These are phyloP conservation scores for Acholoe squamosa DNA, from an alignment of 2,888 invertebrate genomes.

Conservation along the genomic window DNA sequence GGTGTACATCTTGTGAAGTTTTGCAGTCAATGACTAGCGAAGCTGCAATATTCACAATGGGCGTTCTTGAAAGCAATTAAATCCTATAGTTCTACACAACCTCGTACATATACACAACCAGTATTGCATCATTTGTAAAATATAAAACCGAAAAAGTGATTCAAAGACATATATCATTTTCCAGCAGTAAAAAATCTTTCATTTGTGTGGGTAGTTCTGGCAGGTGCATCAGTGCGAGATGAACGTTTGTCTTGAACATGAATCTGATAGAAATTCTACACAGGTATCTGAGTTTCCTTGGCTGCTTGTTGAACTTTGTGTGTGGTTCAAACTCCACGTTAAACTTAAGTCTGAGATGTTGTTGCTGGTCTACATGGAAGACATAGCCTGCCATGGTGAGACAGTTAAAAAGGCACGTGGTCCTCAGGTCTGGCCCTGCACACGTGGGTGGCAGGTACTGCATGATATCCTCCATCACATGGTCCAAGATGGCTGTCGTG, in stretches of 20 bases:
- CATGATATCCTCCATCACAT: conserved; percentile 64
- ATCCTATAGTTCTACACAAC: too few species aligned
- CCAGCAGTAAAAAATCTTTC: conserved; percentile 3
- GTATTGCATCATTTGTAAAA: too few species aligned
- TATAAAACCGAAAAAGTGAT: too few species aligned
- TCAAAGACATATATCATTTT: conserved; percentile 34
- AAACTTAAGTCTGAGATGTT: conserved; percentile 65
- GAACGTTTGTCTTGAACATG: conserved; percentile 60
- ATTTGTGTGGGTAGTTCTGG: background rate
- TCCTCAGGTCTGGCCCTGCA: conserved; percentile 65
- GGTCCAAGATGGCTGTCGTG: conserved; percentile 48
- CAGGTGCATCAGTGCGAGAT: background rate
- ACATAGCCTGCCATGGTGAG: conserved; percentile 66
- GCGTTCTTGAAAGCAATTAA: too few species aligned
- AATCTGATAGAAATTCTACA: conserved; percentile 61
- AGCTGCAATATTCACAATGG: too few species aligned
- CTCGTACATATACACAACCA: too few species aligned
- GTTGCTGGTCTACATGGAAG: conserved; percentile 64
- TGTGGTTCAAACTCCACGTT: conserved; percentile 64
- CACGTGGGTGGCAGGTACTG: conserved; percentile 66
- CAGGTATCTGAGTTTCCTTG: conserved; percentile 64
- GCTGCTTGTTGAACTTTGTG: conserved; percentile 21
- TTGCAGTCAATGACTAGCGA: too few species aligned
- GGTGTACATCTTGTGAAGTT: too few species aligned
- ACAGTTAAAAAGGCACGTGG: conserved; percentile 51